Base-by-base conservation (phyloP, 92 coral and sea anemone species). In the Actinernus sp. region DNA sequence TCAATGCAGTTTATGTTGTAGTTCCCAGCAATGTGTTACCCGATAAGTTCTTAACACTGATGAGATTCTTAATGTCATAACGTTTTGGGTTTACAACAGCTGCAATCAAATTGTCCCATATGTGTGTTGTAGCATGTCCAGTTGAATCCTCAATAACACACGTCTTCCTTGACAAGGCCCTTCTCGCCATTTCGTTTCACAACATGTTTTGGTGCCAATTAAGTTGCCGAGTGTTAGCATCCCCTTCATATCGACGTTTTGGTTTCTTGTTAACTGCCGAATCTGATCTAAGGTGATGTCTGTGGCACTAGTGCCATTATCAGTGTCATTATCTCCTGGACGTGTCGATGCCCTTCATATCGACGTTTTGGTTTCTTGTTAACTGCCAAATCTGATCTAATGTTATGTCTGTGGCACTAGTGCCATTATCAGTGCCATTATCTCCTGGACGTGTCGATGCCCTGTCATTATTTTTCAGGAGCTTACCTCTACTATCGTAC, bases 131-230 rank as follows among this genome's bases (percentile, higher is more conserved):
- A 30, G 82, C 56, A 40, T 71, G 55, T 10, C 82, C 82, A 21
- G 74, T 61, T 31, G 49, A 38, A 31, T 81, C 88, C 49, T 73
- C 82, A 26, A 49, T 49, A 21, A 73, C 39, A 26, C 82, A 73
- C n/a, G 26, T 78, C 85, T 51, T 78, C 79, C 47, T 68, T 68
- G 1, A 78, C 79, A 9, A 68, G 43, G 19, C 79, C 71, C 30
- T 6, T 59, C 0, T 36, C 45, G 44, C 55, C 46, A 40, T 78
- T 55, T 30, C 85, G 37, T 49, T 59, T 78, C 11, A 22, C 21
- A 11, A 69, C 85, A 58, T 78, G 49, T 56, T 68, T 78, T 1
- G 79, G 72, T 16, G 30, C 65, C 9, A n/a, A 33, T 31, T n/a
- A n/a, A n/a, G 22, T 19, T 33, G 26, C 72, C 72, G 55, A 31